A percentile compares a stretch with the other conserved stretches of the same genome.
These are phyloP conservation scores for Trinorchestia longiramus DNA, from an alignment of 1,140 invertebrate species.

Conservation along the genomic window DNA sequence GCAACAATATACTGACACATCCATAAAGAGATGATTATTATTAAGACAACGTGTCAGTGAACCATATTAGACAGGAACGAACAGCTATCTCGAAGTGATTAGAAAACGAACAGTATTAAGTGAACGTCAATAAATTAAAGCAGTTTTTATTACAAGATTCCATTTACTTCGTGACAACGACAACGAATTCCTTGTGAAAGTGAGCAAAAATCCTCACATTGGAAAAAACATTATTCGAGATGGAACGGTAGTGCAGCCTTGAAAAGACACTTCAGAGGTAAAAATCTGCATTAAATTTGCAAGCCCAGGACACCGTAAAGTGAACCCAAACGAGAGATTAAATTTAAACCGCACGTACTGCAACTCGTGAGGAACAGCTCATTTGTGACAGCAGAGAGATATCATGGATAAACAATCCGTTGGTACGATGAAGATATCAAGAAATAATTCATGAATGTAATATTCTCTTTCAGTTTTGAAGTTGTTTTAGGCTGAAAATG, in stretches of 20 bases:
- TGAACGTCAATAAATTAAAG: no score
- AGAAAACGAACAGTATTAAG: background rate
- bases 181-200: background rate
- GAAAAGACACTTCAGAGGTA: background rate
- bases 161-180: background rate
- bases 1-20: background rate
- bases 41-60: background rate
- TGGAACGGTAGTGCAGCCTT: no score
- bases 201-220: background rate
- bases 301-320: background rate
- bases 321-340: background rate
- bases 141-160: background rate
- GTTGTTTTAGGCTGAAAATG: no score
- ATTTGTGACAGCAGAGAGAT: background rate
- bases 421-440: background rate
- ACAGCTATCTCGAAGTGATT: background rate
- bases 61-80: background rate
- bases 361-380: background rate
- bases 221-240: background rate
- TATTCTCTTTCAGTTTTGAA: background rate
- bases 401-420: background rate
- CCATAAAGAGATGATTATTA: background rate
- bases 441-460: background rate
- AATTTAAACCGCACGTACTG: background rate
- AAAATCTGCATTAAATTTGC: background rate